Evolutionary conservation across 2,888 invertebrate genomes (phyloP).

Genomic region (Drosophila leonis): DNA sequence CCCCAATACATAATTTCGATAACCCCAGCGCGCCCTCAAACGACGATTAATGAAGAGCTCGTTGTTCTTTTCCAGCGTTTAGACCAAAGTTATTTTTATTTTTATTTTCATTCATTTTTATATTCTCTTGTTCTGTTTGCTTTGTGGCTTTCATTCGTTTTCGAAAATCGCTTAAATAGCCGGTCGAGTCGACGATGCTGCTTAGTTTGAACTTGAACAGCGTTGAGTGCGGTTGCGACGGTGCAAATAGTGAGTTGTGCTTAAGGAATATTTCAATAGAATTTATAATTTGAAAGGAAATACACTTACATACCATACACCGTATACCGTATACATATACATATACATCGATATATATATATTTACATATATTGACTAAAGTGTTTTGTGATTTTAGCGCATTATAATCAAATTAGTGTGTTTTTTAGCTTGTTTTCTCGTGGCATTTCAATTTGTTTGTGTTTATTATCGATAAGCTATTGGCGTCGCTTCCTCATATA

Average conservation of each 20-base stretch:
- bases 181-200: constrained; percentile 28
- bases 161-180: constrained; percentile 58
- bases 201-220: constrained; percentile 61
- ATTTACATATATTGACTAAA: neutral
- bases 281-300: neutral
- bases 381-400: constrained; percentile 2
- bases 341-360: neutral
- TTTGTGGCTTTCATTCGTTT: constrained; percentile 16
- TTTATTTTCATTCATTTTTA: neutral
- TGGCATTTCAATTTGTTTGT: neutral
- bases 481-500: neutral
- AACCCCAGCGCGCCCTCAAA: constrained; percentile 7
- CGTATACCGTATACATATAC: neutral
- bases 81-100: neutral
- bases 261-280: neutral
- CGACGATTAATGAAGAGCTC: constrained; percentile 21
- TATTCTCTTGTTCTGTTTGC: constrained; percentile 9
- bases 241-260: constrained; percentile 51
- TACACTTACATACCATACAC: neutral
- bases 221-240: constrained; percentile 45
- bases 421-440: neutral
- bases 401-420: constrained; percentile 6
- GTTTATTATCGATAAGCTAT: constrained; percentile 23
- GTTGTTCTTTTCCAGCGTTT: constrained; percentile 21
- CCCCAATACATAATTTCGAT: neutral